phyloP scores from a whole-genome alignment of 2,797 vertebrate genomes.

The Prionace glauca region DNA sequence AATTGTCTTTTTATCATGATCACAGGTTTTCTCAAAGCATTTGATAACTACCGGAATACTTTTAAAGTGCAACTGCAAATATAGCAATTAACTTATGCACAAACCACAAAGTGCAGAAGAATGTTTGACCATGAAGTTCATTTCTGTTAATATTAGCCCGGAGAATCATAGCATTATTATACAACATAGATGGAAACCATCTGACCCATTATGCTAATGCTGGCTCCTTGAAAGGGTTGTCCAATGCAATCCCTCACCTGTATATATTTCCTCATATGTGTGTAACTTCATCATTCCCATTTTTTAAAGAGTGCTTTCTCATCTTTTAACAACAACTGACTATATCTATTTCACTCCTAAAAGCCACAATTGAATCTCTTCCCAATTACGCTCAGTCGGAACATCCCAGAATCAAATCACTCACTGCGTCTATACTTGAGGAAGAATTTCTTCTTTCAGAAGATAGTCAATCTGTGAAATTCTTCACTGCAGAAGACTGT shows the following conservation, averaged over 20 bases:
- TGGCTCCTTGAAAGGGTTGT: not conserved
- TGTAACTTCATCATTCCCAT: not conserved
- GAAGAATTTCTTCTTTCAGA: too few species aligned
- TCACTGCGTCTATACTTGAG: too few species aligned
- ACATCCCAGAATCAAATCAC: too few species aligned
- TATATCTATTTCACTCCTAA: too few species aligned
- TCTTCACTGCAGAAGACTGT: too few species aligned
- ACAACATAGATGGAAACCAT: not conserved
- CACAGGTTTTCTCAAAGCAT: not conserved
- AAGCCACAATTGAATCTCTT: too few species aligned
- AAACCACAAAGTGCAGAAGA: not conserved
- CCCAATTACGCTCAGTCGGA: too few species aligned
- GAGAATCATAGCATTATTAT: not conserved
- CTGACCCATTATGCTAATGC: not conserved
- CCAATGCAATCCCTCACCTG: not conserved
- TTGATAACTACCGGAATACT: not conserved
- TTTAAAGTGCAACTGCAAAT: not conserved
- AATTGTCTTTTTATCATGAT: not conserved
- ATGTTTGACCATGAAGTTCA: not conserved
- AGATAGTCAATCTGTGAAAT: too few species aligned
- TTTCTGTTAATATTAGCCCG: not conserved
- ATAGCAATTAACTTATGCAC: not conserved
- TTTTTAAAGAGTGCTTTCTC: not conserved
- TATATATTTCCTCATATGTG: not conserved
- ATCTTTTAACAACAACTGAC: not conserved